phyloP scores from a whole-genome alignment of 1,140 invertebrate species.

The Latrodectus geometricus region DNA sequence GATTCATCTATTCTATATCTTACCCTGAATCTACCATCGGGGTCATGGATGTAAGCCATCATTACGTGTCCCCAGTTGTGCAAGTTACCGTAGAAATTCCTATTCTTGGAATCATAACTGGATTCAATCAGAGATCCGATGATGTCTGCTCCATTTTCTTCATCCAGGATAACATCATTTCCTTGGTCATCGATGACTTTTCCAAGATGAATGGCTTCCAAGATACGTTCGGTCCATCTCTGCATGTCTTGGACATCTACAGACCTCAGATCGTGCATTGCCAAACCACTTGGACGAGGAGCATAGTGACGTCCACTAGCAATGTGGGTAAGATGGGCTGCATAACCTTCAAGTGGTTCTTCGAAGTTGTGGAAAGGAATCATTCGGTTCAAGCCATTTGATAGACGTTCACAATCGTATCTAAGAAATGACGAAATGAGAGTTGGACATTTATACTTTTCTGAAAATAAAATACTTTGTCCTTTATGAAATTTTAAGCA shows the following conservation, averaged over 20 bases:
- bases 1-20: neutral
- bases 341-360: conserved; percentile 73
- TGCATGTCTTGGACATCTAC: conserved; percentile 70
- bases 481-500: no score
- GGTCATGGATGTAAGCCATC: conserved; percentile 79
- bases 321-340: conserved; percentile 73
- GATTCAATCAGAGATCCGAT: conserved; percentile 74
- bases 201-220: conserved; percentile 61
- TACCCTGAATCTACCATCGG: conserved; percentile 71
- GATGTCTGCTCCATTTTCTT: conserved; percentile 68
- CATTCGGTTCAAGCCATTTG: conserved; percentile 52
- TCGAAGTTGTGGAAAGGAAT: conserved; percentile 62
- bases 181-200: conserved; percentile 41
- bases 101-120: conserved; percentile 71
- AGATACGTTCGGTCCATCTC: conserved; percentile 64
- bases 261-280: conserved; percentile 69
- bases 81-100: conserved; percentile 70
- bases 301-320: conserved; percentile 77
- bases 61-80: conserved; percentile 70
- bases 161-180: conserved; percentile 42
- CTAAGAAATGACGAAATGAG: conserved; percentile 1
- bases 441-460: neutral
- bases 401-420: conserved; percentile 57
- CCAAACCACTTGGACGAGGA: conserved; percentile 72
- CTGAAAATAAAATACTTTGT: no score